phyloP scores from a whole-genome alignment of 2,113 vertebrate genomes.

The Macquaria australasica region DNA sequence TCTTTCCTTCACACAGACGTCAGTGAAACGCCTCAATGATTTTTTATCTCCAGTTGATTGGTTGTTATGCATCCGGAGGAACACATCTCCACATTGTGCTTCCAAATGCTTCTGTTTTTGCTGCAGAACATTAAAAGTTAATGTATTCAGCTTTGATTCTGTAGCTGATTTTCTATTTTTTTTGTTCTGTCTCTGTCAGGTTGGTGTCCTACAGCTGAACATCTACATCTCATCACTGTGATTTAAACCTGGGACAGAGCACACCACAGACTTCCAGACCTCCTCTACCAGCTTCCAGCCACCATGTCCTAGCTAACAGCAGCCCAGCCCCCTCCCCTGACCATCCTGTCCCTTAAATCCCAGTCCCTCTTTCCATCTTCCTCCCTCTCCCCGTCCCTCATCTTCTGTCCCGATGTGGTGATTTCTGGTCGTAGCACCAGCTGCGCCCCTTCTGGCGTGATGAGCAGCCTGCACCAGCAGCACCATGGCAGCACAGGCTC shows the following conservation, averaged over 20 bases:
- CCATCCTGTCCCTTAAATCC: slow-evolving; percentile 52
- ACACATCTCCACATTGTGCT: neutral
- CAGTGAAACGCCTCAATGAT: neutral
- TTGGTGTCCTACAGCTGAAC: slow-evolving; percentile 25
- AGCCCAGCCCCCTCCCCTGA: slow-evolving; percentile 11
- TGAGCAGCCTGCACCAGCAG: slow-evolving; percentile 91
- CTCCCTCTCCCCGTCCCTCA: neutral
- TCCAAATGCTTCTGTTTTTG: slow-evolving; percentile 32
- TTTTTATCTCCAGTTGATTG: neutral
- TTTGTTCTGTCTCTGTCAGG: slow-evolving; percentile 37
- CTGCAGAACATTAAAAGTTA: slow-evolving; percentile 41
- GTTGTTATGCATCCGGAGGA: slow-evolving; percentile 8
- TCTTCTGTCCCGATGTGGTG: slow-evolving; percentile 49
- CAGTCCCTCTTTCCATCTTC: slow-evolving; percentile 31
- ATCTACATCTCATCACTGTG: slow-evolving; percentile 23
- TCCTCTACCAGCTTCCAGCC: neutral
- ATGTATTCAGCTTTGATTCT: slow-evolving; percentile 23
- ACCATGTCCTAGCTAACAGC: slow-evolving; percentile 76
- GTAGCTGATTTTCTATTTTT: slow-evolving; percentile 32
- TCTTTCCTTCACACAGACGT: neutral
- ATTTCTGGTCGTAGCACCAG: slow-evolving; percentile 34
- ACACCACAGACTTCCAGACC: slow-evolving; percentile 2
- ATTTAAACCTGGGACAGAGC: slow-evolving; percentile 12
- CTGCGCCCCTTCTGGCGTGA: slow-evolving; percentile 57
- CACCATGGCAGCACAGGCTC: slow-evolving; percentile 90